These are phyloP conservation scores for Hydrolagus affinis DNA, from an alignment of 2,113 vertebrate genomes.

Conservation along the genomic window DNA sequence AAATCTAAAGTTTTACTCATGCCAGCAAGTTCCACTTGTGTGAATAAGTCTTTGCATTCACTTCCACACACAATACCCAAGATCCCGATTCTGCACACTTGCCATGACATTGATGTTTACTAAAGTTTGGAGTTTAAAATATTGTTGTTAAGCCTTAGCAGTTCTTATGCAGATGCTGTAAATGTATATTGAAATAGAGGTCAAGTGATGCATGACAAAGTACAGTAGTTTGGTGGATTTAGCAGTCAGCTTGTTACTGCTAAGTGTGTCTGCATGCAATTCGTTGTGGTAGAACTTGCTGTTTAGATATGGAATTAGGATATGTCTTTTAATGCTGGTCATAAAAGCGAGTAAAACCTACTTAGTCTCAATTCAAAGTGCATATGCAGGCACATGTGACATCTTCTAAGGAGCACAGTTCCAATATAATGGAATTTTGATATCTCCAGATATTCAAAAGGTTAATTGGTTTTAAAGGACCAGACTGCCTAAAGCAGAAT, in stretches of 20 bases:
- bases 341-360: neutral
- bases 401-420: neutral
- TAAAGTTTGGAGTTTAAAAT: no score
- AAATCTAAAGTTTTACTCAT: no score
- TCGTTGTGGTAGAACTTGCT: neutral
- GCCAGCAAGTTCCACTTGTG: no score
- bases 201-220: no score
- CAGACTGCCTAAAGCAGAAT: neutral
- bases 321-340: neutral
- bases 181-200: neutral
- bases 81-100: no score
- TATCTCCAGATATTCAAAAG: slow-evolving; percentile 7
- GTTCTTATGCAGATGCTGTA: neutral
- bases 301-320: neutral
- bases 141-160: neutral
- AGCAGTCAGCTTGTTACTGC: neutral
- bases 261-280: neutral
- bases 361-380: neutral
- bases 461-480: slow-evolving; percentile 2
- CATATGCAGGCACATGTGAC: neutral
- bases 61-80: no score
- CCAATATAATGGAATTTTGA: slow-evolving; percentile 14
- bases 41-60: no score
- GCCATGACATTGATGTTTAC: no score
- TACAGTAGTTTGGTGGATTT: neutral